Evolutionary conservation across 2,888 invertebrate species (phyloP).

Genomic region (Miltochrista miniata): DNA sequence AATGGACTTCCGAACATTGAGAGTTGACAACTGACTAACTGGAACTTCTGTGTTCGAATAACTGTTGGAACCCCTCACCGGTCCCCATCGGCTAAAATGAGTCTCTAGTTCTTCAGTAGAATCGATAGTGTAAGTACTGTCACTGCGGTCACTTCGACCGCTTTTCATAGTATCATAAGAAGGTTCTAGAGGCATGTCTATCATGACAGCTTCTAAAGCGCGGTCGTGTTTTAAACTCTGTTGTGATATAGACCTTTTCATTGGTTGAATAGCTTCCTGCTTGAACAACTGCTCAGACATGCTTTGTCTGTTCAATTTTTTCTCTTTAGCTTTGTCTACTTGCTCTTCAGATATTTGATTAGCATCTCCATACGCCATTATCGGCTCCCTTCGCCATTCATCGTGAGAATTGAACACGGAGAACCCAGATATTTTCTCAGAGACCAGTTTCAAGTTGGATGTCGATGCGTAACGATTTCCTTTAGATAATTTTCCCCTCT

Average conservation of each 20-base stretch:
- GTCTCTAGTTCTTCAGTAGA: slow-evolving; percentile 45
- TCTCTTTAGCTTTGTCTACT: slow-evolving; percentile 34
- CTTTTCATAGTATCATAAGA: slow-evolving; percentile 55
- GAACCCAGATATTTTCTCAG: slow-evolving; percentile 74
- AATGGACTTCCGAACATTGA: slow-evolving; percentile 58
- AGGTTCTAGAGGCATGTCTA: slow-evolving; percentile 63
- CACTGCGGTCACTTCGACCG: slow-evolving; percentile 36
- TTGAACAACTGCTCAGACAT: slow-evolving; percentile 61
- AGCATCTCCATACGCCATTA: slow-evolving; percentile 68
- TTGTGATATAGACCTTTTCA: slow-evolving; percentile 69
- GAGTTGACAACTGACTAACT: slow-evolving; percentile 69
- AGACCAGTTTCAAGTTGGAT: slow-evolving; percentile 68
- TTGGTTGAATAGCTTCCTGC: slow-evolving; percentile 23
- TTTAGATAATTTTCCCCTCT: slow-evolving; percentile 59
- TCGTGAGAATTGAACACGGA: slow-evolving; percentile 66
- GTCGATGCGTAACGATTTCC: slow-evolving; percentile 66
- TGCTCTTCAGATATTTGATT: slow-evolving; percentile 50
- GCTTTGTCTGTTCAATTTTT: slow-evolving; percentile 60
- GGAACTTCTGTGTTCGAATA: slow-evolving; percentile 64
- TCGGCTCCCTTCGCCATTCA: slow-evolving; percentile 58
- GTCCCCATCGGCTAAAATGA: slow-evolving; percentile 76
- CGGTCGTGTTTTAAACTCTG: slow-evolving; percentile 71
- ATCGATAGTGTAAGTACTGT: slow-evolving; percentile 46
- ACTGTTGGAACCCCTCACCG: slow-evolving; percentile 79
- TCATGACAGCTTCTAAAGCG: slow-evolving; percentile 70